Base-by-base conservation (phyloP, 2,888 invertebrate genomes). In the Pegoplata infirma region DNA sequence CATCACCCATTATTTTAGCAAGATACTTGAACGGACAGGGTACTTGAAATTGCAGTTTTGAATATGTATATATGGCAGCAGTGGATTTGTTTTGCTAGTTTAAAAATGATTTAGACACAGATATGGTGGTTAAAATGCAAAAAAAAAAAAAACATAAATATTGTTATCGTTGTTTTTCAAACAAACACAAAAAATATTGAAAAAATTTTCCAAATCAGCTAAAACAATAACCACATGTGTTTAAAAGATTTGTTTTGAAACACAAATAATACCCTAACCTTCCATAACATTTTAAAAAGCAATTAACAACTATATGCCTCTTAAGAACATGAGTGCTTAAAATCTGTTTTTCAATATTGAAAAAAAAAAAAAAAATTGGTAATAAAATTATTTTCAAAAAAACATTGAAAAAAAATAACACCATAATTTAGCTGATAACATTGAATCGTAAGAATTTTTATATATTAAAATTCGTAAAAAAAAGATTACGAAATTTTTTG, bases 361-460 rank as follows among this genome's bases (percentile, higher is more conserved):
- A 64, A 51, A 47, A 17, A 47, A 55, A n/a, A n/a, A n/a, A n/a
- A n/a, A n/a, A n/a, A 19, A 16, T 10, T 63, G 40, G 21, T 51
- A 55, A 66, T 55, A 66, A 44, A 40, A 17, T 12, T 23, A 7
- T 28, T 23, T 16, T 21, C 5, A 14, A 14, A 51, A 16, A 23
- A 23, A 40, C 36, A 40, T n/a, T n/a, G n/a, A n/a, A n/a, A n/a
- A n/a, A n/a, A n/a, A n/a, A n/a, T n/a, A n/a, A n/a, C n/a, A n/a
- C n/a, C n/a, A 40, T 40, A 5, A 40, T 40, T 40, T 14, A 72
- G 47, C 71, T 74, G 78, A 79, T 79, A 79, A 75, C 66, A 66
- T 61, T 67, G 53, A 74, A 55, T 16, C 17, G 12, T 40, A 21
- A 7, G 14, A 46, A 59, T 67, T 49, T 53, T 53, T 44, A 21